phyloP scores from a whole-genome alignment of 2,797 vertebrate species.

The Sparus aurata region DNA sequence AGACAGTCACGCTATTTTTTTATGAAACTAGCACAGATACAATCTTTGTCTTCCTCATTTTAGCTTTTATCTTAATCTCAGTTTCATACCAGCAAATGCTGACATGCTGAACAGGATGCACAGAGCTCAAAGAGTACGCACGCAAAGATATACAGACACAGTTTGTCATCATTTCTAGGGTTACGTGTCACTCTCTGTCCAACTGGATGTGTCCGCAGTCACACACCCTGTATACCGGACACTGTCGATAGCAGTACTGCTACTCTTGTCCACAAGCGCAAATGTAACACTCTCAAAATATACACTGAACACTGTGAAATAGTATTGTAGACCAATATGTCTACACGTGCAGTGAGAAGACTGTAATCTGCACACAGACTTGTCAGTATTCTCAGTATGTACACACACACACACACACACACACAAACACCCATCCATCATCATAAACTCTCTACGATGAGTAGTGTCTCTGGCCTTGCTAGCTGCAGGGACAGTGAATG shows the following conservation, averaged over 20 bases:
- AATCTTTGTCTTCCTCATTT: not conserved
- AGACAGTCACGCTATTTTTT: not conserved
- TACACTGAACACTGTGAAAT: not conserved
- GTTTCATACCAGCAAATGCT: not conserved
- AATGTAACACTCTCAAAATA: not conserved
- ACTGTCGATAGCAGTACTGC: not conserved
- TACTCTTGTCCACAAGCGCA: not conserved
- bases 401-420: slow-evolving; percentile 6
- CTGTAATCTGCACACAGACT: not conserved
- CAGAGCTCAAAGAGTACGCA: not conserved
- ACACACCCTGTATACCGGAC: not conserved
- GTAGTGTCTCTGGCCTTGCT: slow-evolving; percentile 4
- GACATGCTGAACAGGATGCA: not conserved
- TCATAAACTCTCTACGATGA: too few species aligned
- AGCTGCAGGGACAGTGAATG: slow-evolving; percentile 6
- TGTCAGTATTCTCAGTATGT: slow-evolving; percentile 14
- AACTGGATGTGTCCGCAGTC: slow-evolving; percentile 7
- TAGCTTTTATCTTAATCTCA: not conserved
- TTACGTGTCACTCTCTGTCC: slow-evolving; percentile 36
- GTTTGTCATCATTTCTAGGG: slow-evolving; percentile 44
- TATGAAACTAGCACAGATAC: not conserved
- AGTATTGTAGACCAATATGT: not conserved
- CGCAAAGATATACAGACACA: not conserved
- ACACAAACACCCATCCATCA: slow-evolving; percentile 29
- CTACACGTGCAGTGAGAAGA: not conserved